phyloP scores from a whole-genome alignment of 2,888 invertebrate genomes.

The Syrista parreyssii region DNA sequence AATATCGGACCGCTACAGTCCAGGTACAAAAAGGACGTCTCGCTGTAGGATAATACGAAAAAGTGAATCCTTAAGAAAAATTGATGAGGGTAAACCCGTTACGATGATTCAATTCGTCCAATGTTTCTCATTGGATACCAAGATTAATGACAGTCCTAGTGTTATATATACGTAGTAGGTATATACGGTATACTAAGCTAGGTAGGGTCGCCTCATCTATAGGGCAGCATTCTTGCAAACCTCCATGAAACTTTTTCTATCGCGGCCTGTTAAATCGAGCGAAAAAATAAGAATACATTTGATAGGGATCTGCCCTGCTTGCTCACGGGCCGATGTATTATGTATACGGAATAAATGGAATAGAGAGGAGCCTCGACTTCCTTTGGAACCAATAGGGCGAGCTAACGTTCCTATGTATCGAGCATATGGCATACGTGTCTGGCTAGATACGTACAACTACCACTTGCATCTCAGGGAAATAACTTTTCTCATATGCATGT shows the following conservation, averaged over 20 bases:
- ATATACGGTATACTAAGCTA: neutral
- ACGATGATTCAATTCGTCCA: conserved; percentile 20
- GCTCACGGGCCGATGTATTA: conserved; percentile 54
- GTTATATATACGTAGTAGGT: neutral
- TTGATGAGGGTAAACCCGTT: conserved; percentile 22
- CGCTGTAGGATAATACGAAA: conserved; percentile 13
- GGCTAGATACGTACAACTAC: neutral
- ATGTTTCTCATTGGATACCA: conserved; percentile 31
- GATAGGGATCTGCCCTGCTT: conserved; percentile 41
- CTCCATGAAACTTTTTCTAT: conserved; percentile 29
- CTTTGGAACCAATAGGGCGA: conserved; percentile 58
- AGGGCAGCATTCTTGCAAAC: neutral
- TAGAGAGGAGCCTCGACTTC: conserved; percentile 43
- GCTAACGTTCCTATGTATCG: conserved; percentile 47
- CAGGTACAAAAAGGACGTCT: neutral
- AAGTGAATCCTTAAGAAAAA: conserved; percentile 22
- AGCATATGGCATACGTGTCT: conserved; percentile 39
- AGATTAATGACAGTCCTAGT: conserved; percentile 35
- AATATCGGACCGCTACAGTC: neutral
- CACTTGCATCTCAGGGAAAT: neutral
- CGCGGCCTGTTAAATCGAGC: conserved; percentile 51
- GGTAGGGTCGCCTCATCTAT: neutral
- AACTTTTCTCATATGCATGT: conserved; percentile 12
- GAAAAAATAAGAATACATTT: conserved; percentile 56
- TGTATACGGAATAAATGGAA: conserved; percentile 61